Conservation (phyloP, 2,888 invertebrate genomes). For the Hirtodrosophila histrioides region DNA sequence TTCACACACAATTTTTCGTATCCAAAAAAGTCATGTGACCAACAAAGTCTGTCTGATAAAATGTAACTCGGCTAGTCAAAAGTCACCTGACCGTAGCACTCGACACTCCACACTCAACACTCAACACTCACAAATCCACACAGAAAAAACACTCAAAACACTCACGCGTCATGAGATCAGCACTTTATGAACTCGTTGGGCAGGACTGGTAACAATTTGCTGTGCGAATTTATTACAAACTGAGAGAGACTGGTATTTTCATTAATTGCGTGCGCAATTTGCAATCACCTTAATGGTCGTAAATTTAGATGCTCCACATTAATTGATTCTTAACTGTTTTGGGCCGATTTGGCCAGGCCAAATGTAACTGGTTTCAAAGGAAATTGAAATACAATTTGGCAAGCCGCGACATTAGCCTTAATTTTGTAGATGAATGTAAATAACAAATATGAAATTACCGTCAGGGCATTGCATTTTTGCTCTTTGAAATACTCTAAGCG, state of each 20-base stretch:
- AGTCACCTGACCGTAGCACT: slow-evolving; percentile 49
- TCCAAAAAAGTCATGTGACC: slow-evolving; percentile 39
- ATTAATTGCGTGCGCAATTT: slow-evolving; percentile 60
- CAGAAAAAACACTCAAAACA: slow-evolving; percentile 2
- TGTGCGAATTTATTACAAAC: slow-evolving; percentile 41
- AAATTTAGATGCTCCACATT: slow-evolving; percentile 56
- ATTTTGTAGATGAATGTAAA: background rate
- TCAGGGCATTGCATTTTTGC: background rate
- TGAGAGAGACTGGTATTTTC: slow-evolving; percentile 52
- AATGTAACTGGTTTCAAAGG: slow-evolving; percentile 43
- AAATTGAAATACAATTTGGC: slow-evolving; percentile 28
- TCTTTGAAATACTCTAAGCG: background rate
- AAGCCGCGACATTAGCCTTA: slow-evolving; percentile 10
- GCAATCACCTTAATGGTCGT: slow-evolving; percentile 47
- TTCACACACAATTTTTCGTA: slow-evolving; percentile 15
- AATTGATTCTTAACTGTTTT: slow-evolving; percentile 72
- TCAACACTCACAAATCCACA: background rate
- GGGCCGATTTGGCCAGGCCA: slow-evolving; percentile 25
- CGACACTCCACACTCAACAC: slow-evolving; percentile 1
- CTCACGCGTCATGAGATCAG: slow-evolving; percentile 27
- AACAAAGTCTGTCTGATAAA: background rate
- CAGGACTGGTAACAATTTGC: slow-evolving; percentile 43
- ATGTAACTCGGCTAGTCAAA: slow-evolving; percentile 23
- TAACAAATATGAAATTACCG: background rate
- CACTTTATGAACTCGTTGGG: slow-evolving; percentile 50